Evolutionary conservation across 2,113 vertebrate species (phyloP).

Genomic region (Petromus typicus): DNA sequence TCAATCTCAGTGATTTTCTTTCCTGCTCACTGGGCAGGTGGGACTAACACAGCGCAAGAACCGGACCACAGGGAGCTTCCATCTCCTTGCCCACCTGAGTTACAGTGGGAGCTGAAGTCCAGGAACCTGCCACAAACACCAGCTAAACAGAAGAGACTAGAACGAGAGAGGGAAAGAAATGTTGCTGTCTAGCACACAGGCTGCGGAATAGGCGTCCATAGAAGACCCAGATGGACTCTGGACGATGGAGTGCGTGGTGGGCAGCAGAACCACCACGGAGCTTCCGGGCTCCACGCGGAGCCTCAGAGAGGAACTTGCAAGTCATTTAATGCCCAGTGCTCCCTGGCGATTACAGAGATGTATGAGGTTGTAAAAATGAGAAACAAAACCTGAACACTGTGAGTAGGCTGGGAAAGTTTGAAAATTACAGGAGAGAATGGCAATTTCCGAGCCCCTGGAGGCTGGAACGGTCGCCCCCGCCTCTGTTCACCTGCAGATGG

Average conservation of each 20-base stretch:
- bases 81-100: neutral
- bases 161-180: neutral
- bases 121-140: constrained; percentile 41
- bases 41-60: neutral
- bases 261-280: neutral
- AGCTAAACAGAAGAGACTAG: neutral
- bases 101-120: neutral
- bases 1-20: neutral
- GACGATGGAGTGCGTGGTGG: neutral
- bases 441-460: constrained; percentile 17
- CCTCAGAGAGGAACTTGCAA: neutral
- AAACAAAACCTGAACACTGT: constrained; percentile 55
- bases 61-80: neutral
- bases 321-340: neutral
- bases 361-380: neutral
- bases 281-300: neutral
- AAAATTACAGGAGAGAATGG: constrained; percentile 48
- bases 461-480: constrained; percentile 55
- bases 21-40: neutral
- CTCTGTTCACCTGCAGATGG: constrained; percentile 32
- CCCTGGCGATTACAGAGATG: neutral
- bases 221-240: neutral
- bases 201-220: neutral
- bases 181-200: neutral
- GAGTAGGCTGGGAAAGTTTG: constrained; percentile 49